Percentiles rank a stretch among this genome's conserved stretches.
phyloP scores from a whole-genome alignment of 2,888 invertebrate species.

The Abrostola triplasia region DNA sequence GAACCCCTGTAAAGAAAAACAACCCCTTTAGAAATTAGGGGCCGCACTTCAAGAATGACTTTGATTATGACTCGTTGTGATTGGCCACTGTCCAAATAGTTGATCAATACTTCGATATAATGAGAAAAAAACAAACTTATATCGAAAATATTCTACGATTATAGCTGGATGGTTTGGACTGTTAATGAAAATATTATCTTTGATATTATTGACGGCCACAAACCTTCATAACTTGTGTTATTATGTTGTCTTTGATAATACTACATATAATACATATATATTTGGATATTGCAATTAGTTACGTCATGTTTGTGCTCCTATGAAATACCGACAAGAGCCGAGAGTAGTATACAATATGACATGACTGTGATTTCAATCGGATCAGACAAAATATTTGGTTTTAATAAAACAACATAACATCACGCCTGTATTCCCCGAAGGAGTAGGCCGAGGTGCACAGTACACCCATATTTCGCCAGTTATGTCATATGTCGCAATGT shows the following conservation, averaged over 20 bases:
- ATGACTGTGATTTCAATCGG: no score
- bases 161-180: slow-evolving; percentile 15
- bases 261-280: neutral
- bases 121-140: slow-evolving; percentile 42
- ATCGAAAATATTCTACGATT: slow-evolving; percentile 35
- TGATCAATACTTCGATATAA: slow-evolving; percentile 42
- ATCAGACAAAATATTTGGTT: no score
- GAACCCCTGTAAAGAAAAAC: slow-evolving; percentile 2
- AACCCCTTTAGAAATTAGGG: slow-evolving; percentile 20
- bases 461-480: no score
- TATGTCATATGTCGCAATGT: no score
- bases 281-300: neutral
- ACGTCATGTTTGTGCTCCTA: no score
- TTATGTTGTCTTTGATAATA: neutral
- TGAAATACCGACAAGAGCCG: no score
- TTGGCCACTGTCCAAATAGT: slow-evolving; percentile 54
- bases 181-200: slow-evolving; percentile 3
- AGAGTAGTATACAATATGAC: no score
- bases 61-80: slow-evolving; percentile 41
- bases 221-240: slow-evolving; percentile 1
- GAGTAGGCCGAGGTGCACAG: no score
- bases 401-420: no score
- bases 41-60: slow-evolving; percentile 25
- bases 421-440: no score
- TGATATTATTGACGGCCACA: neutral